Conservation (phyloP, 2,113 vertebrate genomes). For the Noturus placidus region DNA sequence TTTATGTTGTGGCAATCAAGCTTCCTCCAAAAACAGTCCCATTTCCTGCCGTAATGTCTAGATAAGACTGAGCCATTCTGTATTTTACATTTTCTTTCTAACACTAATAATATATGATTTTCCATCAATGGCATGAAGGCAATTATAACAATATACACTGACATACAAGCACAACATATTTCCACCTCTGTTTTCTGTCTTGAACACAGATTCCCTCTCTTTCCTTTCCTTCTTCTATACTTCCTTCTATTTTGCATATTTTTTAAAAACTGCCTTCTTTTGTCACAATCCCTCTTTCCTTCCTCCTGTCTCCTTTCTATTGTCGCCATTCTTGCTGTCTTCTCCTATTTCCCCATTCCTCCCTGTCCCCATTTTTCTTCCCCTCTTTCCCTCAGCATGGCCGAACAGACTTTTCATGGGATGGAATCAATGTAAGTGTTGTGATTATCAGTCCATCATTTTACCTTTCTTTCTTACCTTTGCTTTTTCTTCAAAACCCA, state of each 20-base stretch:
- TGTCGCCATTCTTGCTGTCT: constrained; percentile 48
- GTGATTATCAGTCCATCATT: constrained; percentile 71
- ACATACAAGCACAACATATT: constrained; percentile 6
- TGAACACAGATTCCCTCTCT: constrained; percentile 33
- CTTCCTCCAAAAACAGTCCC: neutral
- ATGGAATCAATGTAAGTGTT: constrained; percentile 98
- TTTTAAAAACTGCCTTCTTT: constrained; percentile 54
- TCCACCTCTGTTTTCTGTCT: constrained; percentile 26
- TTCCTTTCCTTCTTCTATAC: constrained; percentile 51
- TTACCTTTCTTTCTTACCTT: constrained; percentile 55
- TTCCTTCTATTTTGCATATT: constrained; percentile 45
- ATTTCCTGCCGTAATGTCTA: neutral
- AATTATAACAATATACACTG: constrained; percentile 13
- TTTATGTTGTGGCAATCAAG: neutral
- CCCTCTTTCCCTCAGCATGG: constrained; percentile 80
- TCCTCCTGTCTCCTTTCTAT: constrained; percentile 51
- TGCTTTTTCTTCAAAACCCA: constrained; percentile 59
- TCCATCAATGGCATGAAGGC: neutral
- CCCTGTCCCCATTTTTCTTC: constrained; percentile 32
- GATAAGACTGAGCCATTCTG: neutral
- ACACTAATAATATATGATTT: neutral
- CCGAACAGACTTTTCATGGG: constrained; percentile 98
- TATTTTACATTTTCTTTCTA: neutral
- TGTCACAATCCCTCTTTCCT: constrained; percentile 51
- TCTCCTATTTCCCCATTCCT: constrained; percentile 47